phyloP scores from a whole-genome alignment of 2,113 vertebrate species.

The Panthera uncia region DNA sequence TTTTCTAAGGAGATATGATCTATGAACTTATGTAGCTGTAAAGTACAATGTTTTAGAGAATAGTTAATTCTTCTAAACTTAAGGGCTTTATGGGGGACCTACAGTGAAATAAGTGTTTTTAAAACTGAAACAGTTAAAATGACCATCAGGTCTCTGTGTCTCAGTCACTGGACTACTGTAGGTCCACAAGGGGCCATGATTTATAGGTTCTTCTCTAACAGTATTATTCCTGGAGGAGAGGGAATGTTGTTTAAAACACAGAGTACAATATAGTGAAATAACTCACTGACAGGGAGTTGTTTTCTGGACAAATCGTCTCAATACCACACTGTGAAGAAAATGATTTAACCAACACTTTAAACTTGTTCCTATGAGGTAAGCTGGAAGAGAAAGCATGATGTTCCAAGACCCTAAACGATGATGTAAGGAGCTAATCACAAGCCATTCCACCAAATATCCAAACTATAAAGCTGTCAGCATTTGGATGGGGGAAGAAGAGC shows the following conservation, averaged over 20 bases:
- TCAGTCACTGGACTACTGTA: not conserved
- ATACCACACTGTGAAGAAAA: conserved; percentile 15
- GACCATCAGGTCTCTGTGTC: not conserved
- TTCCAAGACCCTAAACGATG: not conserved
- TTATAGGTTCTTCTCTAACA: not conserved
- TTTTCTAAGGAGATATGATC: not conserved
- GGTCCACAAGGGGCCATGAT: not conserved
- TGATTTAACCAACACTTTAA: conserved; percentile 22
- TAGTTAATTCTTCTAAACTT: not conserved
- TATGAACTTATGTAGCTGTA: not conserved
- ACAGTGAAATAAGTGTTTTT: not conserved
- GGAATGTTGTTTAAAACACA: conserved; percentile 30
- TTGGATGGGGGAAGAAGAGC: not conserved
- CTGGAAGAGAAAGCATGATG: not conserved
- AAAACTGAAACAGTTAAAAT: conserved; percentile 8
- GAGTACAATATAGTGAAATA: not conserved
- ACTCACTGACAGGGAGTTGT: not conserved
- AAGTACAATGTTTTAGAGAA: not conserved
- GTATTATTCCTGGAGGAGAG: not conserved
- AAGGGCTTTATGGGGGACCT: not conserved
- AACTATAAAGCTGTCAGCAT: not conserved
- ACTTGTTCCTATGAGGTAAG: not conserved
- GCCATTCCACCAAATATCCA: not conserved
- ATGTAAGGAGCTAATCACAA: conserved; percentile 1
- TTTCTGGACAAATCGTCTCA: not conserved